Evolutionary conservation across 2,888 invertebrate genomes (phyloP), one percentile per base, ranked within the genome.

Genomic region (Eristalis intricaria): DNA sequence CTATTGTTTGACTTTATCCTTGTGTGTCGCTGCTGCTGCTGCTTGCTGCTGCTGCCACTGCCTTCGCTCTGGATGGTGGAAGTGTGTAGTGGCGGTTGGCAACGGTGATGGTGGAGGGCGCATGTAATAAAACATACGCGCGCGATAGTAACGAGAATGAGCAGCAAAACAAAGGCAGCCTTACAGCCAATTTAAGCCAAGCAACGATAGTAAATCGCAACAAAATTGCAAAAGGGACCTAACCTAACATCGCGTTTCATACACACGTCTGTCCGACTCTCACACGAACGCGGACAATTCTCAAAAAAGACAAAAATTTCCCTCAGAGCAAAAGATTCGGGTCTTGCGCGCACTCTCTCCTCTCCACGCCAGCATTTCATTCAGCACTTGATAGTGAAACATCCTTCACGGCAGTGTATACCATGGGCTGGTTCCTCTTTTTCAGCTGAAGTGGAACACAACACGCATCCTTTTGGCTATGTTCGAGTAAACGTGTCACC

Each of bases 131-230:
- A 82, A 43, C 60, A 74, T 75, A 78, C 75, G 84, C 83, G 86
- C 60, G 61, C 66, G 32, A 56, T 29, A 61, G 58, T 40, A 56
- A 40, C 40, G 26, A 75, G 40, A 23, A 75, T 22, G 81, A 81
- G 56, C 66, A 70, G 56, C 56, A 70, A 68, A 26, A 74, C 65
- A 84, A 84, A 84, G 68, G 87, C 58, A 87, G 56, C 84, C 84
- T 80, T 76, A 76, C 84, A 87, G 87, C 84, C 87, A 87, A 87
- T 87, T 87, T 87, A 84, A 87, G 60, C 76, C 69, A 19, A 83
- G 83, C 68, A 84, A 66, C 76, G 76, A 80, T 80, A 87, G 84
- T 84, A 80, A 87, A 80, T 84, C 84, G 79, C 80, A 65, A 84
- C 50, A 66, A 79, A 83, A 73, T 76, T 75, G 73, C 84, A 73